Evolutionary conservation across 2,888 invertebrate genomes (phyloP).

Genomic region (Tyria jacobaeae): DNA sequence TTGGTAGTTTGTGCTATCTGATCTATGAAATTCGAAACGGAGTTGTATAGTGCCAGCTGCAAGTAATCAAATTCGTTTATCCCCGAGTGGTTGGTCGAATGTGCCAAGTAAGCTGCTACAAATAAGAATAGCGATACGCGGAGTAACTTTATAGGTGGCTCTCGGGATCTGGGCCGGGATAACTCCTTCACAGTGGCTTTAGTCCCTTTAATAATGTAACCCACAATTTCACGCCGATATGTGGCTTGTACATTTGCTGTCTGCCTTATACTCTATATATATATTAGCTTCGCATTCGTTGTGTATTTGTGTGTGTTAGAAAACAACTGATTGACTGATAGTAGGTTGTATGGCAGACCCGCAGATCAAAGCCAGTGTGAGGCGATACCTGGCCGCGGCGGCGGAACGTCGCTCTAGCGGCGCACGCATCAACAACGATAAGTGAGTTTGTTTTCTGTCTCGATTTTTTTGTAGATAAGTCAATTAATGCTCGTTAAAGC

Average conservation of each 20-base stretch:
- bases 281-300: conserved; percentile 35
- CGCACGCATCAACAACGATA: conserved; percentile 74
- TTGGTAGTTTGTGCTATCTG: conserved; percentile 45
- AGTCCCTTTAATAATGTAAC: conserved; percentile 69
- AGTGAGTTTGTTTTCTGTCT: conserved; percentile 64
- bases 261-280: conserved; percentile 24
- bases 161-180: conserved; percentile 67
- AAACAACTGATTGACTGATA: conserved; percentile 44
- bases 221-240: conserved; percentile 25
- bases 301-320: conserved; percentile 39
- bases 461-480: conserved; percentile 44
- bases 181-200: conserved; percentile 68
- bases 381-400: conserved; percentile 89
- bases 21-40: conserved; percentile 56
- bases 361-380: conserved; percentile 93
- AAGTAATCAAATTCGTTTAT: conserved; percentile 72
- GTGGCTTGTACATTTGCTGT: conserved; percentile 26
- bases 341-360: conserved; percentile 89
- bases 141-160: conserved; percentile 73
- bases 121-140: conserved; percentile 70
- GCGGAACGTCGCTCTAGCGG: conserved; percentile 73
- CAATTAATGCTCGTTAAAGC: conserved; percentile 48
- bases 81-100: conserved; percentile 71
- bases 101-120: conserved; percentile 68
- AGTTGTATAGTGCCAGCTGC: conserved; percentile 58